Percentiles rank a stretch among this genome's conserved stretches.
phyloP scores from a whole-genome alignment of 2,888 invertebrate genomes.

The Catocala nupta region DNA sequence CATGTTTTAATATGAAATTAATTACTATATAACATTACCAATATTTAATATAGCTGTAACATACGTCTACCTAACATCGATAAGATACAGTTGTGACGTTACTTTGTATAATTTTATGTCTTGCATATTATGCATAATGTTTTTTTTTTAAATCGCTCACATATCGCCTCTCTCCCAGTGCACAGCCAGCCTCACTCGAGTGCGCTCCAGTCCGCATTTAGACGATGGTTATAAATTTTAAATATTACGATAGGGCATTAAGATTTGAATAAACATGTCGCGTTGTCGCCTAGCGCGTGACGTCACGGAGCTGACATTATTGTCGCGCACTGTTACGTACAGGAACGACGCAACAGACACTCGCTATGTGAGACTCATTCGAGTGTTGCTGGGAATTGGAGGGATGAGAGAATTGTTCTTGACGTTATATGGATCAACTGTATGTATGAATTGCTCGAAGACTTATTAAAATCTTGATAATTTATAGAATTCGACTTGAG shows the following conservation, averaged over 20 bases:
- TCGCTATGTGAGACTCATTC: background rate
- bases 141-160: background rate
- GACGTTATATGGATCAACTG: too few species aligned
- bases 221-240: slow-evolving; percentile 70
- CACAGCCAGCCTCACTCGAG: slow-evolving; percentile 30
- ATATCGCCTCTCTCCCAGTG: slow-evolving; percentile 19
- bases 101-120: too few species aligned
- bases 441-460: too few species aligned
- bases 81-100: too few species aligned
- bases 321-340: slow-evolving; percentile 42
- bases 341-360: background rate
- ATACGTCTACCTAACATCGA: too few species aligned
- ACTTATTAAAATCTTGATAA: too few species aligned
- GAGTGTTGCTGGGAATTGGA: background rate
- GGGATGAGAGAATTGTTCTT: too few species aligned
- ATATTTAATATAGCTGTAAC: too few species aligned
- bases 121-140: too few species aligned
- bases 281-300: slow-evolving; percentile 62
- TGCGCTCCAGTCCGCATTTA: slow-evolving; percentile 57
- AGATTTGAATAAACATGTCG: slow-evolving; percentile 84
- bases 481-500: too few species aligned
- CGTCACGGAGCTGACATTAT: slow-evolving; percentile 63
- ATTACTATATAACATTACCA: too few species aligned
- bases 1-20: too few species aligned
- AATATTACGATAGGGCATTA: slow-evolving; percentile 77